A percentile compares a stretch with the other conserved stretches of the same genome.
These are phyloP conservation scores for Nowickia ferox DNA, from an alignment of 2,888 invertebrate species.

Conservation along the genomic window DNA sequence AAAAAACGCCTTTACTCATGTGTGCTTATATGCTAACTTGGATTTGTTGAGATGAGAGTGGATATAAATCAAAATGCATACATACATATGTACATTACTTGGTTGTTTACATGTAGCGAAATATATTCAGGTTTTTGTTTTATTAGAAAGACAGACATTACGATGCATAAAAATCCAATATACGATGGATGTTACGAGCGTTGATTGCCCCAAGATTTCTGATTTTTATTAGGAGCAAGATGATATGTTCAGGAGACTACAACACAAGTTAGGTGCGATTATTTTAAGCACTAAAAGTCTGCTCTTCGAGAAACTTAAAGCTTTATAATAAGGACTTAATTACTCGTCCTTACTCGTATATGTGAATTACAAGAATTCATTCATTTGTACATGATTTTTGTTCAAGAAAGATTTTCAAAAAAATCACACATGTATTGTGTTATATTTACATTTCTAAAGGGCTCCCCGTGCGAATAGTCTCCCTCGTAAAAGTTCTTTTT, in stretches of 20 bases:
- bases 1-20: background rate
- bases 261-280: too few species aligned
- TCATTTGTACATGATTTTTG: too few species aligned
- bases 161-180: conserved; percentile 28
- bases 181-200: background rate
- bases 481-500: background rate
- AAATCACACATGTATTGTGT: too few species aligned
- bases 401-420: too few species aligned
- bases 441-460: too few species aligned
- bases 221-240: background rate
- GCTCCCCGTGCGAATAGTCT: background rate
- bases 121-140: background rate
- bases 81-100: background rate
- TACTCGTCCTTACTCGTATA: too few species aligned
- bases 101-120: background rate
- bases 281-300: too few species aligned
- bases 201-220: background rate
- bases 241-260: background rate
- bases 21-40: background rate
- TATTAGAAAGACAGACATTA: background rate
- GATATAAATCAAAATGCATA: conserved; percentile 55
- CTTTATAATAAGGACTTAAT: too few species aligned
- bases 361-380: too few species aligned
- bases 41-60: conserved; percentile 39
- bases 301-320: too few species aligned